A percentile compares a stretch with the other conserved stretches of the same genome.
Evolutionary conservation across 2,888 invertebrate species (phyloP).

Genomic region (Thera britannica): DNA sequence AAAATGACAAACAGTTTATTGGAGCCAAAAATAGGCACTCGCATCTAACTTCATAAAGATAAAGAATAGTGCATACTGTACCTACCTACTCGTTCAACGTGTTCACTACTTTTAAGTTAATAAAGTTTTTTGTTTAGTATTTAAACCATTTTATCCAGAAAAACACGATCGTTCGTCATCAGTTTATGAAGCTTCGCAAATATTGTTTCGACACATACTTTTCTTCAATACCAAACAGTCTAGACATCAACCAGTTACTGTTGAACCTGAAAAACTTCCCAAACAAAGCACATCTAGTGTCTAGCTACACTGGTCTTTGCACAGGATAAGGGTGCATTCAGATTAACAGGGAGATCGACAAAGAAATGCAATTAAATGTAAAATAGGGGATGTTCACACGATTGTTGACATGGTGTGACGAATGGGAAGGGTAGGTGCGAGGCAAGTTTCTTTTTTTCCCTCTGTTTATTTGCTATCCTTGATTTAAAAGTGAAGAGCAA

Average conservation of each 20-base stretch:
- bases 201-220: constrained; percentile 71
- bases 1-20: too few species aligned
- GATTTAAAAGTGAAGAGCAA: constrained; percentile 39
- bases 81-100: too few species aligned
- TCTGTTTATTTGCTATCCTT: constrained; percentile 52
- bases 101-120: too few species aligned
- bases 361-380: constrained; percentile 85
- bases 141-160: constrained; percentile 9
- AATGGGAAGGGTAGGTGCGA: constrained; percentile 70
- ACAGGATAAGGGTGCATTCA: constrained; percentile 75
- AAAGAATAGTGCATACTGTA: too few species aligned
- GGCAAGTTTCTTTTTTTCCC: constrained; percentile 54
- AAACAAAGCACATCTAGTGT: neutral
- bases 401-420: constrained; percentile 79
- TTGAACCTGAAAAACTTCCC: constrained; percentile 44
- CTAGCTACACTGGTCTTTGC: constrained; percentile 18
- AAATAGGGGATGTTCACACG: constrained; percentile 82
- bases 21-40: too few species aligned
- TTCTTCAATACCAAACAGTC: constrained; percentile 76
- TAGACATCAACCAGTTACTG: constrained; percentile 56
- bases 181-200: constrained; percentile 73
- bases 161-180: constrained; percentile 55
- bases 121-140: too few species aligned
- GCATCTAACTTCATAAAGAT: too few species aligned
- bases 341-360: constrained; percentile 81